phyloP scores from a whole-genome alignment of 2,888 invertebrate species.

The Pterobdella sp. region DNA sequence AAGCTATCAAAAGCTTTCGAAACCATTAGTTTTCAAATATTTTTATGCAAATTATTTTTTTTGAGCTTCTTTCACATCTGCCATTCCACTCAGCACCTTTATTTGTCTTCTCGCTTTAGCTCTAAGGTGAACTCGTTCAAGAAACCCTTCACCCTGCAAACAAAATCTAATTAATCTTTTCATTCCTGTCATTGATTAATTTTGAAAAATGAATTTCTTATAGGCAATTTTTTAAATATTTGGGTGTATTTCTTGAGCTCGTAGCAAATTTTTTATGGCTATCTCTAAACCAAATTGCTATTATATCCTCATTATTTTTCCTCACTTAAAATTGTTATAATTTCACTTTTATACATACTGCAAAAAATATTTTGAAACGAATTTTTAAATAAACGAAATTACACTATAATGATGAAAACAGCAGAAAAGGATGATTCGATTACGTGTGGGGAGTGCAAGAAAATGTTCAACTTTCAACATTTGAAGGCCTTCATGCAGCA shows the following conservation, averaged over 20 bases:
- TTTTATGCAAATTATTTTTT: background rate
- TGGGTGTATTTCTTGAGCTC: too few species aligned
- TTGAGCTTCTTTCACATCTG: background rate
- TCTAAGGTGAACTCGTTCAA: background rate
- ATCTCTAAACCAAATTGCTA: too few species aligned
- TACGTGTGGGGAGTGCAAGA: constrained; percentile 24
- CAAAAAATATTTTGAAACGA: background rate
- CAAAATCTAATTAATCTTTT: too few species aligned
- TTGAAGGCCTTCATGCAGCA: constrained; percentile 9
- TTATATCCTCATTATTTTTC: background rate
- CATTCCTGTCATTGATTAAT: background rate
- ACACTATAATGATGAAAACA: background rate
- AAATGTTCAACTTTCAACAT: background rate
- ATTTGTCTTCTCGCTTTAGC: background rate
- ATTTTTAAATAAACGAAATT: background rate
- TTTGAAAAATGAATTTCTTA: background rate
- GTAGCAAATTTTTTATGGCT: background rate
- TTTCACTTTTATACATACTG: background rate
- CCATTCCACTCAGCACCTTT: background rate
- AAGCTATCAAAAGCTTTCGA: too few species aligned
- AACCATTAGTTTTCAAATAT: too few species aligned
- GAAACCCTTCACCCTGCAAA: constrained; percentile 10
- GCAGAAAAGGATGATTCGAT: constrained; percentile 13
- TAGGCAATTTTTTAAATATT: background rate
- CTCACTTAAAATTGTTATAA: too few species aligned